phyloP scores from a whole-genome alignment of 1,140 invertebrate genomes.

The Drosophila auraria region DNA sequence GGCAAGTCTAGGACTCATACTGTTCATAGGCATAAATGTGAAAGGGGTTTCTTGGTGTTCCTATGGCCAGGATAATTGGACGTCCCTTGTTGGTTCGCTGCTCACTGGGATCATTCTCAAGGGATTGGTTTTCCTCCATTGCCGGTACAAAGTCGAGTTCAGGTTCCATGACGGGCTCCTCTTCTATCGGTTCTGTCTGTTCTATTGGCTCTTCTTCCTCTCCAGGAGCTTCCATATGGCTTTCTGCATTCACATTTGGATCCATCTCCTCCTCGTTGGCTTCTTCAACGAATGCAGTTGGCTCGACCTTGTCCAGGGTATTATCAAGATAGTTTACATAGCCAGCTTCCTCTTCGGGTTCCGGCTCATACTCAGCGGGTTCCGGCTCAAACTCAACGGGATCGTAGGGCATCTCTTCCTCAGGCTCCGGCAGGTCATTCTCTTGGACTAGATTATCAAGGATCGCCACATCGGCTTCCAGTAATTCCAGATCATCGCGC shows the following conservation, averaged over 20 bases:
- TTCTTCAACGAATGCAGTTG: constrained; percentile 19
- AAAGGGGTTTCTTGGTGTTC: constrained; percentile 37
- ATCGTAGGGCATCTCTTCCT: constrained; percentile 10
- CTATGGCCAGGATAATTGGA: constrained; percentile 33
- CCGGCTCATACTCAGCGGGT: background rate
- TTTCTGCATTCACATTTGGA: background rate
- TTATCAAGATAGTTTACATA: constrained; percentile 22
- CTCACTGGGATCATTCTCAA: constrained; percentile 3
- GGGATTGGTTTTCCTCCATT: constrained; percentile 3
- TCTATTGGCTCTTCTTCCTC: constrained; percentile 16
- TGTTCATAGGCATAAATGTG: constrained; percentile 43
- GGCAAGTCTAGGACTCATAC: constrained; percentile 10
- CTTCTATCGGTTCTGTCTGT: background rate
- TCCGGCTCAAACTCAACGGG: background rate
- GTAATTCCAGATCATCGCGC: constrained; percentile 17
- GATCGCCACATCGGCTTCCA: constrained; percentile 23
- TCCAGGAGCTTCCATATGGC: background rate
- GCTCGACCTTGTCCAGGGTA: background rate
- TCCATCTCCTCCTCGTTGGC: constrained; percentile 4
- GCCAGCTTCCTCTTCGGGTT: background rate
- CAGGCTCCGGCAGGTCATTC: constrained; percentile 5
- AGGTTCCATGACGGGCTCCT: constrained; percentile 17
- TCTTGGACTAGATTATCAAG: constrained; percentile 34
- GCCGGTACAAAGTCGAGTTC: constrained; percentile 10
- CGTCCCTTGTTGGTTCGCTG: constrained; percentile 25